A percentile compares a stretch with the other conserved stretches of the same genome.
phyloP scores from a whole-genome alignment of 2,888 invertebrate genomes.

The Macaria notata region DNA sequence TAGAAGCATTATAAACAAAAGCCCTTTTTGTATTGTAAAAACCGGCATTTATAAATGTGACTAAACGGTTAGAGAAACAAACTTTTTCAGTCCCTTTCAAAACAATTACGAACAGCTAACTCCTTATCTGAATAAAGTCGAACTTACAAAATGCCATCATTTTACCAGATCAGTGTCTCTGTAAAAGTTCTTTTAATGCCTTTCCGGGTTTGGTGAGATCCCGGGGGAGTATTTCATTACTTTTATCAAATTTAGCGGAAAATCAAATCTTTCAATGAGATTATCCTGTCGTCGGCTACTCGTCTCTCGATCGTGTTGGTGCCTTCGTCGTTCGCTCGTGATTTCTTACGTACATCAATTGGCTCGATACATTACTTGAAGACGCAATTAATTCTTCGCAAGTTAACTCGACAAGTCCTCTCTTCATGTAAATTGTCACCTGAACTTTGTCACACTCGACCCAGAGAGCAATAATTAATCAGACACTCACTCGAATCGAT shows the following conservation, averaged over 20 bases:
- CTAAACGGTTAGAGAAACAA: background rate
- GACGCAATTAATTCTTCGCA: constrained; percentile 20
- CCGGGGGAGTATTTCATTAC: constrained; percentile 74
- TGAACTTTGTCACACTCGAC: constrained; percentile 13
- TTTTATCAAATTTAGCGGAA: constrained; percentile 80
- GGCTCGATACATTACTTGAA: constrained; percentile 24
- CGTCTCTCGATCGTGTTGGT: constrained; percentile 47
- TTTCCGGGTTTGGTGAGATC: constrained; percentile 47
- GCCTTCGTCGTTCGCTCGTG: constrained; percentile 35
- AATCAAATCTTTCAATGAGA: constrained; percentile 79
- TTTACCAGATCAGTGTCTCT: constrained; percentile 37
- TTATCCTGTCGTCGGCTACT: constrained; percentile 64
- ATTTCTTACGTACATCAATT: constrained; percentile 37
- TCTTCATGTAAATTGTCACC: constrained; percentile 14
- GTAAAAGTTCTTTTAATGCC: constrained; percentile 53
- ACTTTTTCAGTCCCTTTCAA: constrained; percentile 20
- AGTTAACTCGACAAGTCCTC: constrained; percentile 10
- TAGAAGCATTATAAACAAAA: too few relatives aligned
- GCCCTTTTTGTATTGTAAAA: too few relatives aligned
- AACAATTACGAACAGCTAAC: constrained; percentile 28
- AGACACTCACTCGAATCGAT: constrained; percentile 30
- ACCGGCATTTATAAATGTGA: too few relatives aligned
- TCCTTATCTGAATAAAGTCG: constrained; percentile 28
- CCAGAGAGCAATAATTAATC: constrained; percentile 26
- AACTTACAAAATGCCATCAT: constrained; percentile 33